A percentile compares a stretch with the other conserved stretches of the same genome.
These are phyloP conservation scores for Catocala nupta DNA, from an alignment of 2,888 invertebrate genomes.

Conservation along the genomic window DNA sequence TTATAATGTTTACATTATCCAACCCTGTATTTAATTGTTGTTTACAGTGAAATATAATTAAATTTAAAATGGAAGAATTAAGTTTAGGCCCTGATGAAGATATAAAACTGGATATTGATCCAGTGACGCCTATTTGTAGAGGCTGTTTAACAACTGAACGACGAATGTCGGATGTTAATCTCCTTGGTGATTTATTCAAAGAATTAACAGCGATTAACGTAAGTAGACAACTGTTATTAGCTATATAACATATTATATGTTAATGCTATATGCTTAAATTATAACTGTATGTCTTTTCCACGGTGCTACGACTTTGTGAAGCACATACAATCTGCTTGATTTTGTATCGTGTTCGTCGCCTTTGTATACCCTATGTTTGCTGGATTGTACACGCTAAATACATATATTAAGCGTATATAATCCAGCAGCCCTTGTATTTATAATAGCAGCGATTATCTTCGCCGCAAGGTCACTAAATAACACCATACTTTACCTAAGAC, in stretches of 20 bases:
- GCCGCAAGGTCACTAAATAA: too few relatives aligned
- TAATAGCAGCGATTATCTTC: too few relatives aligned
- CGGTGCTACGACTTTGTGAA: too few relatives aligned
- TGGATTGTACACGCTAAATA: too few relatives aligned
- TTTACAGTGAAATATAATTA: constrained; percentile 1
- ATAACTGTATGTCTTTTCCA: not conserved
- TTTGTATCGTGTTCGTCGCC: too few relatives aligned
- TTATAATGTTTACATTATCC: constrained; percentile 12
- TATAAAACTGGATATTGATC: constrained; percentile 55
- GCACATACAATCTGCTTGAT: too few relatives aligned
- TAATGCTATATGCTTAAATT: too few relatives aligned
- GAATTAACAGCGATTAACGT: constrained; percentile 73
- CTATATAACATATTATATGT: too few relatives aligned
- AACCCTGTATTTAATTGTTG: not conserved
- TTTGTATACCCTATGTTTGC: too few relatives aligned
- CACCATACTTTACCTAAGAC: too few relatives aligned
- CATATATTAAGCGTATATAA: too few relatives aligned
- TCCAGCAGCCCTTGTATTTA: too few relatives aligned
- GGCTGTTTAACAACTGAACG: constrained; percentile 73
- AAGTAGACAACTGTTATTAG: constrained; percentile 47
- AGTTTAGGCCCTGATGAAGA: constrained; percentile 40
- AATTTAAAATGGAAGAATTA: constrained; percentile 30
- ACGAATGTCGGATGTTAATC: constrained; percentile 55
- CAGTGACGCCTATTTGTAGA: constrained; percentile 64
- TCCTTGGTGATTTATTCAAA: constrained; percentile 56